Percentiles rank a stretch among this genome's conserved stretches.
Conservation (phyloP, 2,113 vertebrate genomes). For the Anhinga anhinga region DNA sequence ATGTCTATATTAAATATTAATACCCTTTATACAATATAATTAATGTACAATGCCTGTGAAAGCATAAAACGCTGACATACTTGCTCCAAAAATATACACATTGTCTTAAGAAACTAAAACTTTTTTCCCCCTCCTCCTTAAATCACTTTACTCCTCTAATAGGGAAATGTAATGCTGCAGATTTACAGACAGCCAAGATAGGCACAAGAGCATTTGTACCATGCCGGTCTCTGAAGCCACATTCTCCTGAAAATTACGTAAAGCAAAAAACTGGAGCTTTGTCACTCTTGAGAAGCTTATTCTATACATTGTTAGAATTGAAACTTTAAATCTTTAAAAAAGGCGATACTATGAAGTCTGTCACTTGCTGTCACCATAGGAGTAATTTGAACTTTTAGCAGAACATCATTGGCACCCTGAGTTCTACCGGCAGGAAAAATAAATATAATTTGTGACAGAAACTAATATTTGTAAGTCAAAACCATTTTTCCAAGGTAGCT, state of each 20-base stretch:
- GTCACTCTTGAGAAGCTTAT: background rate
- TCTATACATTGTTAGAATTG: background rate
- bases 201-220: background rate
- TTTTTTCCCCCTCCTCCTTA: background rate
- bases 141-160: background rate
- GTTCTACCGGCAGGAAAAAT: slow-evolving; percentile 6
- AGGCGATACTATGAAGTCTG: slow-evolving; percentile 10
- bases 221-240: background rate
- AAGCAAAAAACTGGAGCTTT: background rate
- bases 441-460: slow-evolving; percentile 29
- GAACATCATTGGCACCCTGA: slow-evolving; percentile 2
- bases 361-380: slow-evolving; percentile 23
- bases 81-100: background rate
- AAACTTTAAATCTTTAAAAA: slow-evolving; percentile 26
- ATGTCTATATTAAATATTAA: background rate
- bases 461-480: slow-evolving; percentile 44
- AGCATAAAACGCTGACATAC: background rate
- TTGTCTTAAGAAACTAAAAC: background rate
- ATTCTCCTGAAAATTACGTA: background rate
- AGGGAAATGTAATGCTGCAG: background rate
- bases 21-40: background rate
- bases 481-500: background rate
- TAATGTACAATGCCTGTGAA: background rate
- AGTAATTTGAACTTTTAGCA: slow-evolving; percentile 38
- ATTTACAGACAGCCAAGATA: background rate